phyloP scores from a whole-genome alignment of 1,140 invertebrate species.

The Neoseiulus cucumeris region DNA sequence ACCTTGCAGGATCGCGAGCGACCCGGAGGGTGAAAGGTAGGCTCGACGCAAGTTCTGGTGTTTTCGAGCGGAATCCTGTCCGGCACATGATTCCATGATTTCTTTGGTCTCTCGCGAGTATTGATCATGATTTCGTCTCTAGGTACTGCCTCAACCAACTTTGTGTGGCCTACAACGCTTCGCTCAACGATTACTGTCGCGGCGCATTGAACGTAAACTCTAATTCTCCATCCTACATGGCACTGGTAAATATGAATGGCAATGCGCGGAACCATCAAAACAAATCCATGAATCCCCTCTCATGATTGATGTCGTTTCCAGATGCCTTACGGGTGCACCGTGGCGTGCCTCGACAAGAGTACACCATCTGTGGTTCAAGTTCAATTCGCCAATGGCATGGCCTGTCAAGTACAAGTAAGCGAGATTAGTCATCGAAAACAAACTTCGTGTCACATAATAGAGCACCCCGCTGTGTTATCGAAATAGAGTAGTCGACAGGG shows the following conservation, averaged over 20 bases:
- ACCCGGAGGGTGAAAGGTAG: neutral
- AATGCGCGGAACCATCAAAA: no score
- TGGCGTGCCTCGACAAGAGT: neutral
- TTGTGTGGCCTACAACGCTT: neutral
- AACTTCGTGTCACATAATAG: neutral
- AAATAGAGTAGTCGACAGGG: no score
- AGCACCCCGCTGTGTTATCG: neutral
- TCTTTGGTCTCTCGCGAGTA: no score
- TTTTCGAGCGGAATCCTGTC: no score
- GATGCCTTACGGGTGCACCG: constrained; percentile 5
- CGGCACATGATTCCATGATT: no score
- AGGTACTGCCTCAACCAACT: neutral
- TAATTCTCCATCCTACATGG: neutral
- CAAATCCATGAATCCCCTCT: no score
- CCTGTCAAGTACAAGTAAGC: neutral
- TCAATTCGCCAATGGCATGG: neutral
- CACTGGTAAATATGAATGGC: neutral
- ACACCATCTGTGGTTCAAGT: neutral
- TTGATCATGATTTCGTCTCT: neutral
- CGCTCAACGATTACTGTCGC: constrained; percentile 1
- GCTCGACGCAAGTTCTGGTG: no score
- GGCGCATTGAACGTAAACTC: neutral
- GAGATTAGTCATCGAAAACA: neutral
- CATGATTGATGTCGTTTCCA: neutral
- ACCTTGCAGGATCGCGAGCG: neutral